Percentiles rank a stretch among this genome's conserved stretches.
These are phyloP conservation scores for Brachyrhaphis roseni DNA, from an alignment of 2,797 vertebrate genomes.

Conservation along the genomic window DNA sequence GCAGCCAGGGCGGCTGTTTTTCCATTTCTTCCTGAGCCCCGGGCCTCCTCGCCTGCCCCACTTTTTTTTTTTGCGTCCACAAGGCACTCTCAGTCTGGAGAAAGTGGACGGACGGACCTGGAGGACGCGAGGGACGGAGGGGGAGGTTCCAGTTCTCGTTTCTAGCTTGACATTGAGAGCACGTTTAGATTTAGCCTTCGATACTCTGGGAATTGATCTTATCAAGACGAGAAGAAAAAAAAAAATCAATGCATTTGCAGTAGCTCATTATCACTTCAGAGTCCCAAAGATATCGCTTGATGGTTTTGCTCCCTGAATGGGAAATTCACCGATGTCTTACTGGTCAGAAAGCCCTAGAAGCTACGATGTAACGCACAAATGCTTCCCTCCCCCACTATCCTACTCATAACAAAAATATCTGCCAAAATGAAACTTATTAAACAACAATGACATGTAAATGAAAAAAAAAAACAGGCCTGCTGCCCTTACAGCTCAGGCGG, in stretches of 20 bases:
- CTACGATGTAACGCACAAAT: conserved; percentile 1
- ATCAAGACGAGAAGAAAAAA: conserved; percentile 17
- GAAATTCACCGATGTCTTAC: conserved; percentile 32
- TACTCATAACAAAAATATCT: conserved; percentile 7
- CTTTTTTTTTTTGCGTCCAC: conserved; percentile 42
- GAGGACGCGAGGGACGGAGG: conserved; percentile 23
- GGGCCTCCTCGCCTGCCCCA: conserved; percentile 50
- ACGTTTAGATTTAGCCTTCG: conserved; percentile 16
- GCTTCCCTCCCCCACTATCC: not conserved
- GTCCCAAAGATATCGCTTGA: conserved; percentile 16
- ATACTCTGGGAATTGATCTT: conserved; percentile 32
- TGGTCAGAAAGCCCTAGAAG: conserved; percentile 23
- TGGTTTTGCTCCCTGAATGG: conserved; percentile 20
- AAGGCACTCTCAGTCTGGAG: conserved; percentile 50
- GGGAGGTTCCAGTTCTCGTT: not conserved
- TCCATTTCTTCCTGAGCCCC: conserved; percentile 44
- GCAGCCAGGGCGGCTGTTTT: conserved; percentile 48
- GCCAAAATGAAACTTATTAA: conserved; percentile 59
- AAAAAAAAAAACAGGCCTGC: conserved; percentile 29
- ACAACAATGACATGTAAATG: conserved; percentile 39
- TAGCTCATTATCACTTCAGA: conserved; percentile 22
- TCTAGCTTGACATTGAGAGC: conserved; percentile 30
- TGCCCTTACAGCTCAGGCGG: conserved; percentile 43
- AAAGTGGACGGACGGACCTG: conserved; percentile 26
- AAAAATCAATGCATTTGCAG: conserved; percentile 21